phyloP scores from a whole-genome alignment of 1,140 invertebrate species.

The Agrypnia vestita region DNA sequence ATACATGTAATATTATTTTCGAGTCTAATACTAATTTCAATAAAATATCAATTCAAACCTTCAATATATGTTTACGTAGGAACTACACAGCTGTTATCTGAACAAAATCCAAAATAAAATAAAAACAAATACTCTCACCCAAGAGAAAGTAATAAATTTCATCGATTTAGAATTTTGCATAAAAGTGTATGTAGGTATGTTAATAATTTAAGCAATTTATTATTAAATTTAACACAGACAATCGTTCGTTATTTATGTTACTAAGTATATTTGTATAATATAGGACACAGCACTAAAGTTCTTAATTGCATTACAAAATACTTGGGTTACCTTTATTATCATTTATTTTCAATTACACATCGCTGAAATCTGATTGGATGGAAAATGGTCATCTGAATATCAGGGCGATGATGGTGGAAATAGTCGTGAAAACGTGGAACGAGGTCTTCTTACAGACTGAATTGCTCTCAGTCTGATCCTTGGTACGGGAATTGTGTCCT shows the following conservation, averaged over 20 bases:
- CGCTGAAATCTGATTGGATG: neutral
- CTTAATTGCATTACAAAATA: slow-evolving; percentile 21
- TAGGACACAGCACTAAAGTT: slow-evolving; percentile 15
- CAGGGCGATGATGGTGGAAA: neutral
- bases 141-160: too few species aligned
- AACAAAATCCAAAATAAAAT: too few species aligned
- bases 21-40: too few species aligned
- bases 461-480: slow-evolving; percentile 48
- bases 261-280: slow-evolving; percentile 1
- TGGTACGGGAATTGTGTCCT: slow-evolving; percentile 63
- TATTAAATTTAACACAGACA: neutral
- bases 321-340: slow-evolving; percentile 18
- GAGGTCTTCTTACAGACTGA: neutral
- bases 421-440: neutral
- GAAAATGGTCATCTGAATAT: slow-evolving; percentile 21
- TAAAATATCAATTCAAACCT: too few species aligned
- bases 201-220: too few species aligned
- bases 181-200: too few species aligned
- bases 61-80: too few species aligned
- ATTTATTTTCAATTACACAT: slow-evolving; percentile 1
- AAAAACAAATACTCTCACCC: too few species aligned
- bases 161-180: too few species aligned
- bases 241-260: neutral
- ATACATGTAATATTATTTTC: too few species aligned
- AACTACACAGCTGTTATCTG: too few species aligned